A percentile compares a stretch with the other conserved stretches of the same genome.
These are phyloP conservation scores for Heliconius erato DNA, from an alignment of 2,888 invertebrate genomes.

Conservation along the genomic window DNA sequence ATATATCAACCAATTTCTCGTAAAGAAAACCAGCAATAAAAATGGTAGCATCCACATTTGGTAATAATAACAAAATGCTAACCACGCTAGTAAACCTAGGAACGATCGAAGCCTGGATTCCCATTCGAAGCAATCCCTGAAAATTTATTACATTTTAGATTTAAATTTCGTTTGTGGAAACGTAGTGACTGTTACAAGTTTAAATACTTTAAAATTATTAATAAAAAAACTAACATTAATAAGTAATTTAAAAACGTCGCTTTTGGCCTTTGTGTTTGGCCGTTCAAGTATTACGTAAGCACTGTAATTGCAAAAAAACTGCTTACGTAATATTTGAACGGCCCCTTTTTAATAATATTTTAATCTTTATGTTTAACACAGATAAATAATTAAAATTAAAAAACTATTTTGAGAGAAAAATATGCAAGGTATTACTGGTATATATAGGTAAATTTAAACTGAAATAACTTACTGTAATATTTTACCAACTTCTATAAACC, in stretches of 20 bases:
- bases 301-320: too few species aligned
- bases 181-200: too few species aligned
- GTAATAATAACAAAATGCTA: slow-evolving; percentile 96
- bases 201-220: too few species aligned
- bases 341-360: too few species aligned
- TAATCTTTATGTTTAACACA: too few species aligned
- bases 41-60: slow-evolving; percentile 98
- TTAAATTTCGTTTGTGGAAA: too few species aligned
- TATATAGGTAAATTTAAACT: slow-evolving; percentile 15
- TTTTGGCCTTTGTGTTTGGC: too few species aligned
- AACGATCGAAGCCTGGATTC: slow-evolving; percentile 95
- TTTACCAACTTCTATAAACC: slow-evolving; percentile 95
- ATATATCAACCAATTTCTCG: slow-evolving; percentile 84
- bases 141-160: not conserved
- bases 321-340: too few species aligned
- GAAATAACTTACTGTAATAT: slow-evolving; percentile 92
- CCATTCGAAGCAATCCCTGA: slow-evolving; percentile 98
- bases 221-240: too few species aligned
- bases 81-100: slow-evolving; percentile 93
- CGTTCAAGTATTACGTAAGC: too few species aligned
- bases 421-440: not conserved
- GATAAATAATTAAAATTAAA: too few species aligned
- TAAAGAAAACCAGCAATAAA: slow-evolving; percentile 91
- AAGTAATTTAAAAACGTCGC: too few species aligned
- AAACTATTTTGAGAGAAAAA: not conserved